Base-by-base conservation (phyloP, 2,797 vertebrate genomes). In the Phoebastria nigripes region DNA sequence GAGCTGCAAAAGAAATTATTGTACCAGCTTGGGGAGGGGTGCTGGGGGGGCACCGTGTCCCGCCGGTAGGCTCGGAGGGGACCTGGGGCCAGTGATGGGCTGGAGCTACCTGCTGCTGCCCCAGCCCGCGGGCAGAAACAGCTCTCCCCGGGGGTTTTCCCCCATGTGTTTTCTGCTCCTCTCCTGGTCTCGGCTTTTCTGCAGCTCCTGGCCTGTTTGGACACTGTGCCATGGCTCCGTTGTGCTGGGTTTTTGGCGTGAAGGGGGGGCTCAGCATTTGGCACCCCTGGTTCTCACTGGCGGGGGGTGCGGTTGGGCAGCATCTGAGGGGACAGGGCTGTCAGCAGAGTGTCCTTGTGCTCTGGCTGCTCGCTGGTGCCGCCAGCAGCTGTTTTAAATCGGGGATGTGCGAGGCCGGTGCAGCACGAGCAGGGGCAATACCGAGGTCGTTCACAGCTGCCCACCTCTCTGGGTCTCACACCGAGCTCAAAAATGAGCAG, bases 401-500 rank as follows among this genome's bases (percentile, higher is more conserved):
- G 1, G 31, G 67, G 66, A 8, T 42, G 37, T 10, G 29, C 0
- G 5, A 82, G 61, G 55, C 55, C 1, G 1, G 14, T 31, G 33
- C 63, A 33, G 66, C 33, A 49, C 1, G 4, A 56, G 65, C 55
- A 49, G 63, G 42, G 54, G 13, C 2, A 6, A 18, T 25, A 4
- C 42, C 0, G 2, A 31, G 46, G 25, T 21, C 2, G 0, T 15
- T 31, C 1, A 0, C 72, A 44, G 46, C 52, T 41, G 12, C 31
- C 28, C 1, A 0, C 33, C 18, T 56, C n/a, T 12, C 51, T 3
- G 1, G 25, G 20, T 62, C 66, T 83, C 8, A 1, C 26, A 7
- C 6, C 0, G 0, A 63, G 46, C 62, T 61, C 4, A 0, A 8
- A 62, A 37, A 28, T 0, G 5, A 56, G 49, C 66, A 19, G 35